phyloP scores from a whole-genome alignment of 2,797 vertebrate genomes.

The Intellagama lesueurii region DNA sequence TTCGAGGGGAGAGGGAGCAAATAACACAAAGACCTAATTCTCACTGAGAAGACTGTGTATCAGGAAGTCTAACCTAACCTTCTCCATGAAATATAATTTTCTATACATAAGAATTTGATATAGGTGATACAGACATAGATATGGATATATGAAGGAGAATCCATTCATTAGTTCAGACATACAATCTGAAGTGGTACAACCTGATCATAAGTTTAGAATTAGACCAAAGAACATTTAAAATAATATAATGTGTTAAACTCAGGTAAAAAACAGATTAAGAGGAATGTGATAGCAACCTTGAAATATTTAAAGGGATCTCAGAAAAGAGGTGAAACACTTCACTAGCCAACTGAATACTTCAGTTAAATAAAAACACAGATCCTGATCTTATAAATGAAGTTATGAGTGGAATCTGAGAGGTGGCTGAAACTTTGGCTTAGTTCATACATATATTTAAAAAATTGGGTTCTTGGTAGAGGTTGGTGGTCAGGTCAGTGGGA shows the following conservation, averaged over 20 bases:
- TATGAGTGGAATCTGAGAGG: neutral
- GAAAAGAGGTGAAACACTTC: neutral
- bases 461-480: neutral
- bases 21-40: conserved; percentile 1
- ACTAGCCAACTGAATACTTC: neutral
- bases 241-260: neutral
- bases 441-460: neutral
- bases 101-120: neutral
- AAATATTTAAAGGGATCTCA: neutral
- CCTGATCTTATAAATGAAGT: neutral
- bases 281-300: neutral
- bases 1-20: conserved; percentile 15
- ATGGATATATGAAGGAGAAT: neutral
- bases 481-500: neutral
- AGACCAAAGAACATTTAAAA: neutral
- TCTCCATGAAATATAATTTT: neutral
- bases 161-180: neutral
- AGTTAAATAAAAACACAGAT: neutral
- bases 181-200: neutral
- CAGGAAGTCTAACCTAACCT: neutral
- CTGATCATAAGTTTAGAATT: neutral
- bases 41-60: neutral
- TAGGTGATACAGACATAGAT: neutral
- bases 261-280: neutral
- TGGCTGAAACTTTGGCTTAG: neutral